Percentiles rank a stretch among this genome's conserved stretches.
phyloP scores from a whole-genome alignment of 2,797 vertebrate genomes.

The Denticeps clupeoides region DNA sequence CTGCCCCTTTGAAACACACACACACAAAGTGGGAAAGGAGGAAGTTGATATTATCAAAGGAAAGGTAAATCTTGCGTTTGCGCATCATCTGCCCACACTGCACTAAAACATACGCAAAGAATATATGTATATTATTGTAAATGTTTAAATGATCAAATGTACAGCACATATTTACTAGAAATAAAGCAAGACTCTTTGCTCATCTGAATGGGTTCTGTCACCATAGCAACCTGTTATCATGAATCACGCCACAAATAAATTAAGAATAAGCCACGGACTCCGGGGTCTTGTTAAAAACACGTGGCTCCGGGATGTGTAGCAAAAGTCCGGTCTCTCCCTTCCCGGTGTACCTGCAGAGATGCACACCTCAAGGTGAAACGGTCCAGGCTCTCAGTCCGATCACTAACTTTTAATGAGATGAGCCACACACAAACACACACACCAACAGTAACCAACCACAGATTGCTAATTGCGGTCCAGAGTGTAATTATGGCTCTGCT shows the following conservation, averaged over 20 bases:
- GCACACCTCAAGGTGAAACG: conserved; percentile 26
- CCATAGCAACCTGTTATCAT: conserved; percentile 16
- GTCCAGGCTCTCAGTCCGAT: conserved; percentile 14
- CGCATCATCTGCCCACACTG: no score
- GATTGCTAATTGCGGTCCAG: conserved; percentile 41
- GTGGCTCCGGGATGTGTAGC: conserved; percentile 3
- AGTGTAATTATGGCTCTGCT: conserved; percentile 35
- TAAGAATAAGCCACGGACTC: conserved; percentile 18
- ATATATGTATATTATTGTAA: no score
- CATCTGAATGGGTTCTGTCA: not conserved
- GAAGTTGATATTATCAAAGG: no score
- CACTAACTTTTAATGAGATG: conserved; percentile 29
- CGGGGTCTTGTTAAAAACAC: conserved; percentile 11
- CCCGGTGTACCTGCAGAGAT: no score
- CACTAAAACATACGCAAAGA: no score
- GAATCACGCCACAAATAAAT: conserved; percentile 13
- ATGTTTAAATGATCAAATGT: no score
- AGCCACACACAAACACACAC: conserved; percentile 2
- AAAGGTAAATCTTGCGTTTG: no score
- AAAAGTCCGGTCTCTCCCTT: not conserved
- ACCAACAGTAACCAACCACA: conserved; percentile 22
- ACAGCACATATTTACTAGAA: no score
- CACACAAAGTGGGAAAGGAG: no score
- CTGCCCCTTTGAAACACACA: no score
- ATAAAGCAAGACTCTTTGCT: no score